Base-by-base conservation (phyloP, 1,140 invertebrate genomes). In the Hycleus phaleratus region DNA sequence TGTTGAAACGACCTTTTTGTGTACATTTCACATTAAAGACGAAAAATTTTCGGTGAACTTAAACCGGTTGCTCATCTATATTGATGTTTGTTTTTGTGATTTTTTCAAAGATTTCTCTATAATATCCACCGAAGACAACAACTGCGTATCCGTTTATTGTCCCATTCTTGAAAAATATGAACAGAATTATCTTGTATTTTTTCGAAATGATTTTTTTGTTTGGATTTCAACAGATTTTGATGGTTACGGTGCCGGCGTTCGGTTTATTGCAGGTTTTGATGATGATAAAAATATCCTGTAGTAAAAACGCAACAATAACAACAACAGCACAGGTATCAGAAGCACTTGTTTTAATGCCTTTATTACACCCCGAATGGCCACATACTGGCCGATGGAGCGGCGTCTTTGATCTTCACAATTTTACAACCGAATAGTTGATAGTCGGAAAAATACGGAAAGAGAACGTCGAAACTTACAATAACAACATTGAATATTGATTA, bases 331-430 rank as follows among this genome's bases (percentile, higher is more conserved):
- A 55, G 56, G 51, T 54, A 62, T 62, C 60, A 58, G 60, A 58
- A 62, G 60, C 60, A 62, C 60, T 54, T 58, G 60, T 54, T 62
- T 62, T 62, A 62, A 62, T 62, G 56, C 58, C 60, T 62, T 62
- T 62, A 62, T 62, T 58, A 55, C 55, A 50, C 51, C 44, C 46
- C 53, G 55, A 52, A 42, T 38, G 45, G 39, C 32, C 32, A 32
- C 53, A 42, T 56, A 61, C 53, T 55, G 58, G 49, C 26, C 46
- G 46, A 24, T 48, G 12, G 18, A 42, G 47, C 60, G 60, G 60
- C 52, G 26, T 38, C 47, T 62, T 62, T 62, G 60, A 62, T 62
- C 60, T 58, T 46, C 52, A 32, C 26, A 32, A 11, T 44, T 62
- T 62, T 32, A 32, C 1, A 32, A 5, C 32, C 3, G 7, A 32